These are phyloP conservation scores for Drosophila kambysellisi DNA, from an alignment of 2,888 invertebrate genomes.

Conservation along the genomic window DNA sequence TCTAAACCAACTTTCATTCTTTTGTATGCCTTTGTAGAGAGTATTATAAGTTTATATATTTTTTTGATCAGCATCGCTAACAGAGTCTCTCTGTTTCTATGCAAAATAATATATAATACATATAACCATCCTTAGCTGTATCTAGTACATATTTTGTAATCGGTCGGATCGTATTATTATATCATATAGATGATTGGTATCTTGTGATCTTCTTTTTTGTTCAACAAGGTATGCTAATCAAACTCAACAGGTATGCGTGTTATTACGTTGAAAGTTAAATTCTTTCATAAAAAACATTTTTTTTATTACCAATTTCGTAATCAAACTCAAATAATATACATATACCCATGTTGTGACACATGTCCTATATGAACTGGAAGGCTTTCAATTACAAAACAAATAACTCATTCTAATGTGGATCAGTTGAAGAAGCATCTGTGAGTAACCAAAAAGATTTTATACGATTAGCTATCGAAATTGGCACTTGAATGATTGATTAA, in stretches of 20 bases:
- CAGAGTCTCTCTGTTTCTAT: not conserved
- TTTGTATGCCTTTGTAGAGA: not conserved
- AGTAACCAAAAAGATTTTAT: constrained; percentile 7
- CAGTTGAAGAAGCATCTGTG: not conserved
- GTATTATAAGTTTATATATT: not conserved
- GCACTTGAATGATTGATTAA: constrained; percentile 21
- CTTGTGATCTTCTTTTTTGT: too few relatives aligned
- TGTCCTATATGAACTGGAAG: not conserved
- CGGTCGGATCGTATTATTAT: not conserved
- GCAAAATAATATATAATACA: too few relatives aligned
- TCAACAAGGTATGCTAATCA: not conserved
- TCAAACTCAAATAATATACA: not conserved
- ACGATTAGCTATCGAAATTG: constrained; percentile 20
- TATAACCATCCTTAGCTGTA: too few relatives aligned
- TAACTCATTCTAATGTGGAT: not conserved
- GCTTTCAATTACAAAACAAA: too few relatives aligned
- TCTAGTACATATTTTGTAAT: too few relatives aligned
- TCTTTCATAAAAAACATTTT: not conserved
- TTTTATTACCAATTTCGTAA: not conserved
- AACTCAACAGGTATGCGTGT: not conserved
- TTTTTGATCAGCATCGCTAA: not conserved
- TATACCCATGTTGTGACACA: too few relatives aligned
- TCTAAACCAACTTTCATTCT: not conserved
- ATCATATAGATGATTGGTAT: not conserved
- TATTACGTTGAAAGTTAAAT: not conserved